Evolutionary conservation across 2,888 invertebrate species (phyloP), one percentile per base, ranked within the genome.

Genomic region (Siphlonurus alternatus): DNA sequence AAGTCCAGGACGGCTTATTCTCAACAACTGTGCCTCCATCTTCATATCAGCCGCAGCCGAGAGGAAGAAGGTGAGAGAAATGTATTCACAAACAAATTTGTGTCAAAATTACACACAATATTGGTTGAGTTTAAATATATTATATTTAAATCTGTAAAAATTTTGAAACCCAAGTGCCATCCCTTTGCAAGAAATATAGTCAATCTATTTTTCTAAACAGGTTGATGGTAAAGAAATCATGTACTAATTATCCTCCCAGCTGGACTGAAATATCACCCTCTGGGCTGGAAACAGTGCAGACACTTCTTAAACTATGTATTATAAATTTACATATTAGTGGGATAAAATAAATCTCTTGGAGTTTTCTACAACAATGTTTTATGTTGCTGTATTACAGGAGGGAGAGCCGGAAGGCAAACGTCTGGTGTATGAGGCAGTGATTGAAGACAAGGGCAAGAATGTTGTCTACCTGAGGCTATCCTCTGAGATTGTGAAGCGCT

Each of bases 371-470:
- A n/a, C n/a, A n/a, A n/a, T n/a, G n/a, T n/a, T n/a, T n/a, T n/a
- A n/a, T n/a, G n/a, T n/a, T n/a, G 38, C 7, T 38, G 38, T 38
- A 38, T 38, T 38, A 10, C 15, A 38, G 38, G 38, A 38, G 15
- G 38, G 38, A 38, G 38, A 38, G 7, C 7, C n/a, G 5, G 56
- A n/a, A 18, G 22, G 19, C n/a, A 56, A 56, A 56, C 56, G 56
- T 20, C 76, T 77, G 70, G 85, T 88, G 0, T 89, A 85, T 71
- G 89, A 90, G 75, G 86, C 87, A 1, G 74, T 86, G 24, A 87
- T 91, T 67, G 87, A 88, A 73, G 89, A 89, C 71, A 89, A 89
- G 72, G 87, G 87, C 2, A 89, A 89, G 73, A 85, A 87, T 71
- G 83, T 83, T 68, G 85, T 91, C 61, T 89, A 88, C 74, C 76